Percentiles rank a stretch among this genome's conserved stretches.
phyloP scores from a whole-genome alignment of 2,113 vertebrate genomes.

The Litocranius walleri region DNA sequence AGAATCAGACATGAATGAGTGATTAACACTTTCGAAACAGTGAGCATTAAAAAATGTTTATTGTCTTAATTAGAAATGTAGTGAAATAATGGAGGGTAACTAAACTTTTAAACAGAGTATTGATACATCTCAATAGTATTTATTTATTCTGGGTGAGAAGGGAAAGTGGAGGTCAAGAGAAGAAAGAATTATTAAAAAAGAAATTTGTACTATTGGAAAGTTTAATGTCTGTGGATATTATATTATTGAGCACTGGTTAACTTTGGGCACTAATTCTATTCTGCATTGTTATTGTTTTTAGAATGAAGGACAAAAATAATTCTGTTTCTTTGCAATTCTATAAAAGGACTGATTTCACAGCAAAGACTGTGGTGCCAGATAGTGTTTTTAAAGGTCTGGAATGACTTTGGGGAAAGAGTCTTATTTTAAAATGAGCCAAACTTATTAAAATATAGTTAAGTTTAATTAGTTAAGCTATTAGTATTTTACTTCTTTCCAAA shows the following conservation, averaged over 20 bases:
- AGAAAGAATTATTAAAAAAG: neutral
- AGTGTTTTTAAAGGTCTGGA: constrained; percentile 44
- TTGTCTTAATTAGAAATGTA: neutral
- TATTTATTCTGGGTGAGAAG: neutral
- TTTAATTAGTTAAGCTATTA: neutral
- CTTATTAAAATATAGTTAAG: constrained; percentile 19
- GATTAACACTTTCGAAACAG: neutral
- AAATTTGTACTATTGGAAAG: neutral
- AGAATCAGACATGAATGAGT: neutral
- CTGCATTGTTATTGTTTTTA: constrained; percentile 35
- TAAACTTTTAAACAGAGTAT: neutral
- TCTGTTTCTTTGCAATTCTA: constrained; percentile 33
- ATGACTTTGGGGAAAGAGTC: neutral
- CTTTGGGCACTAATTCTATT: neutral
- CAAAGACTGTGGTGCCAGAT: neutral
- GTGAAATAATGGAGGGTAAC: neutral
- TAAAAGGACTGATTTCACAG: constrained; percentile 47
- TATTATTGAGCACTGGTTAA: neutral
- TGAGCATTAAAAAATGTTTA: neutral
- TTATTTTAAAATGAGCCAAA: constrained; percentile 41
- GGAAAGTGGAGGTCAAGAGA: neutral
- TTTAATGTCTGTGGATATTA: neutral
- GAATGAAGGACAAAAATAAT: constrained; percentile 57
- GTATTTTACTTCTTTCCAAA: neutral
- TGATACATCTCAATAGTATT: neutral